A percentile compares a stretch with the other conserved stretches of the same genome.
phyloP scores from a whole-genome alignment of 2,888 invertebrate species.

The Tanaodytes sp. region DNA sequence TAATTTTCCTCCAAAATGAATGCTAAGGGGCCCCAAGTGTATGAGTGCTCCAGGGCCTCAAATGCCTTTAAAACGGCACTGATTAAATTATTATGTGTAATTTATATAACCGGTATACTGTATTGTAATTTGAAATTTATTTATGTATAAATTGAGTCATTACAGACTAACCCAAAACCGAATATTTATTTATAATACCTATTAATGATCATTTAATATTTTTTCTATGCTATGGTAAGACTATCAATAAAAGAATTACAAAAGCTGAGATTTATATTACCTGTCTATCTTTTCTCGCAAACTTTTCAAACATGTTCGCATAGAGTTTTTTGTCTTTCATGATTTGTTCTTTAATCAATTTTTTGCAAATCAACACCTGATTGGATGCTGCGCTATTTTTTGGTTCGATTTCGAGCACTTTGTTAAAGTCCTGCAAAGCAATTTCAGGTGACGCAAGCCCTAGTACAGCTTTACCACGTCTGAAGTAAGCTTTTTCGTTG shows the following conservation, averaged over 20 bases:
- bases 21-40: too few relatives aligned
- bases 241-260: neutral
- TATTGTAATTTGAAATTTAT: too few relatives aligned
- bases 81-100: too few relatives aligned
- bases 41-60: too few relatives aligned
- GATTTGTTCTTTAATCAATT: conserved; percentile 82
- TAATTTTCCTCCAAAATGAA: too few relatives aligned
- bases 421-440: conserved; percentile 85
- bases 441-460: conserved; percentile 83
- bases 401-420: conserved; percentile 85
- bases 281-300: conserved; percentile 84
- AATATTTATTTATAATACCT: too few relatives aligned
- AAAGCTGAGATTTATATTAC: conserved; percentile 67
- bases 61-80: too few relatives aligned
- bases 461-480: conserved; percentile 87
- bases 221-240: too few relatives aligned
- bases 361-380: conserved; percentile 82
- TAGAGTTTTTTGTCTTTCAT: conserved; percentile 90
- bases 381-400: conserved; percentile 90
- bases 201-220: too few relatives aligned
- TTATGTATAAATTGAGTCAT: too few relatives aligned
- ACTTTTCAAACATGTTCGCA: conserved; percentile 96
- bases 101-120: too few relatives aligned
- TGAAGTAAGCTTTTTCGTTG: conserved; percentile 92
- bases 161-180: too few relatives aligned